Conservation (phyloP, 2,888 invertebrate species). For the Synanthedon vespiformis region DNA sequence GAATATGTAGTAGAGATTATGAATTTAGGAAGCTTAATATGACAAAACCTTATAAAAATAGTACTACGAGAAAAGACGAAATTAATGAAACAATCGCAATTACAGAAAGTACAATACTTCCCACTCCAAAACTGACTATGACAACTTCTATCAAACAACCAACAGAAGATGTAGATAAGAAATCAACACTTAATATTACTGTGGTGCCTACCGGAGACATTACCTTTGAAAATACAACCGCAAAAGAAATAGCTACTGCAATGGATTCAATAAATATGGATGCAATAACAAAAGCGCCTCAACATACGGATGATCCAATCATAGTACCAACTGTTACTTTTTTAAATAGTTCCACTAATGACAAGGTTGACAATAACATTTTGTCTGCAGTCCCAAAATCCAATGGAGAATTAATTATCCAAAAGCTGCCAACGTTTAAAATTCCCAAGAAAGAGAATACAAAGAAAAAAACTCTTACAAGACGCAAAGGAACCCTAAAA, state of each 20-base stretch:
- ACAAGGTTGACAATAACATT: slow-evolving; percentile 40
- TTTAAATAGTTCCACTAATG: slow-evolving; percentile 17
- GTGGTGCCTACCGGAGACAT: background rate
- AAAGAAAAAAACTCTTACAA: slow-evolving; percentile 47
- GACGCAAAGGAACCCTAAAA: slow-evolving; percentile 61
- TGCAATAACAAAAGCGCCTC: background rate
- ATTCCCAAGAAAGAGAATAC: slow-evolving; percentile 30
- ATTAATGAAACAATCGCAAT: slow-evolving; percentile 7
- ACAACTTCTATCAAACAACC: slow-evolving; percentile 6
- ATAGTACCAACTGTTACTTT: slow-evolving; percentile 41
- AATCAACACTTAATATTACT: slow-evolving; percentile 3
- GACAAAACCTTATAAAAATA: background rate
- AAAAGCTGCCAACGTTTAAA: slow-evolving; percentile 32
- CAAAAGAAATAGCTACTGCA: slow-evolving; percentile 5
- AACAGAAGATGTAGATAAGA: slow-evolving; percentile 1
- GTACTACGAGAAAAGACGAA: slow-evolving; percentile 7
- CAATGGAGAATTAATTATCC: slow-evolving; percentile 42
- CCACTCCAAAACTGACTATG: slow-evolving; percentile 5
- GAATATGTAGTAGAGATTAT: slow-evolving; percentile 57
- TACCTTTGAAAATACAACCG: background rate
- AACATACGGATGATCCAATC: slow-evolving; percentile 29
- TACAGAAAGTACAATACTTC: slow-evolving; percentile 5
- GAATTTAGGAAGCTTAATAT: slow-evolving; percentile 38
- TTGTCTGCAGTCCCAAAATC: slow-evolving; percentile 28
- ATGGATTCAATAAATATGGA: slow-evolving; percentile 5